phyloP scores from a whole-genome alignment of 64 coral and sea anemone genomes.

The Cladopsammia gracilis region DNA sequence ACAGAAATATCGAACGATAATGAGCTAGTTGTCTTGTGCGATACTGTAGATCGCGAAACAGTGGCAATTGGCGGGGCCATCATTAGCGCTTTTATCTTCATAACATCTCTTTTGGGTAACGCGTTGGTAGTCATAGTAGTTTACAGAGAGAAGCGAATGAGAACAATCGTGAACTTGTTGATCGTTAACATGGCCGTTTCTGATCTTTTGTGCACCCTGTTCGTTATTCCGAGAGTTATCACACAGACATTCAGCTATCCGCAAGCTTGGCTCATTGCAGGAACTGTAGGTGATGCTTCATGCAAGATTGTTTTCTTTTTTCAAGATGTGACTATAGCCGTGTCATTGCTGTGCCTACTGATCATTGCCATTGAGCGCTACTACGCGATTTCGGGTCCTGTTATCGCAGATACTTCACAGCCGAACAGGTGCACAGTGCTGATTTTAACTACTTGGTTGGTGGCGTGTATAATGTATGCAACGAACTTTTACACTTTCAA shows the following conservation, averaged over 20 bases:
- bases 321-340: slow-evolving; percentile 15
- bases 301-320: slow-evolving; percentile 22
- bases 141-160: slow-evolving; percentile 26
- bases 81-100: slow-evolving; percentile 1
- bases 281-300: neutral
- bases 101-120: slow-evolving; percentile 29
- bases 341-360: slow-evolving; percentile 7
- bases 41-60: neutral
- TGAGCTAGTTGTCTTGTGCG: neutral
- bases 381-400: slow-evolving; percentile 8
- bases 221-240: neutral
- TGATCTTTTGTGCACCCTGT: slow-evolving; percentile 13
- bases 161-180: slow-evolving; percentile 46
- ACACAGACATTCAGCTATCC: neutral
- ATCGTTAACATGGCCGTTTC: slow-evolving; percentile 69
- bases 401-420: neutral
- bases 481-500: slow-evolving; percentile 4
- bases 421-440: neutral
- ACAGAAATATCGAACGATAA: neutral
- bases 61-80: neutral
- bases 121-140: slow-evolving; percentile 22
- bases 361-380: slow-evolving; percentile 32
- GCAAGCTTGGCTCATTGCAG: neutral
- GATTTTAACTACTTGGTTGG: neutral
- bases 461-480: neutral